Evolutionary conservation across 2,113 vertebrate genomes (phyloP), one percentile per base, ranked within the genome.

Genomic region (Rhinoderma darwinii): DNA sequence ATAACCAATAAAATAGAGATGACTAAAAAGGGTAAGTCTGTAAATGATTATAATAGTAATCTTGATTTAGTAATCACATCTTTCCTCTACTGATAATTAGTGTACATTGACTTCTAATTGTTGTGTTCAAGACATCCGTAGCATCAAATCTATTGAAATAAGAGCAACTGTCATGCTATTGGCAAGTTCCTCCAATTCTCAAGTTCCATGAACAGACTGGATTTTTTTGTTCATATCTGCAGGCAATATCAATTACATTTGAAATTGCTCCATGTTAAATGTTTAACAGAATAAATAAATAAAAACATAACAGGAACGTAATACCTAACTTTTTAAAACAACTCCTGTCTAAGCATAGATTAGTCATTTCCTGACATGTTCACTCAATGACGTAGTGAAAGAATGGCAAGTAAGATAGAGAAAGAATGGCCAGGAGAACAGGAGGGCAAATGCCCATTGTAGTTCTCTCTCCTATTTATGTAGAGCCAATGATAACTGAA

Each of bases 271-370:
- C 25, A 82, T 66, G 59, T 43, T 82, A 63, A 82, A 82, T 66
- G 25, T 41, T 66, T 82, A 66, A 82, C 25, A 82, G 79, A 66
- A 66, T 82, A 41, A 63, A 82, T 43, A 82, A 44, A 82, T 2
- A 66, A 66, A 82, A 44, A 82, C 25, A 44, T 44, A 44, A 66
- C 54, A 17, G 7, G 61, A 66, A 66, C 35, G 30, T 20, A 82
- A 82, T 82, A 8, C 37, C 39, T 82, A 66, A 82, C 78, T 59
- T 37, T 54, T 54, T 54, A 32, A 54, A 54, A 22, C 15, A 15
- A n/a, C 54, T 81, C 54, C 56, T 82, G 79, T 82, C 41, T 82
- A 30, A 63, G 41, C n/a, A 63, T 43, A 82, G 39, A 82, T 82
- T 63, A 82, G 56, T 66, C 37, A 82, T 82, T 82, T 82, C 56